Base-by-base conservation (phyloP, 2,113 vertebrate genomes). In the Petrocephalus microphthalmus region DNA sequence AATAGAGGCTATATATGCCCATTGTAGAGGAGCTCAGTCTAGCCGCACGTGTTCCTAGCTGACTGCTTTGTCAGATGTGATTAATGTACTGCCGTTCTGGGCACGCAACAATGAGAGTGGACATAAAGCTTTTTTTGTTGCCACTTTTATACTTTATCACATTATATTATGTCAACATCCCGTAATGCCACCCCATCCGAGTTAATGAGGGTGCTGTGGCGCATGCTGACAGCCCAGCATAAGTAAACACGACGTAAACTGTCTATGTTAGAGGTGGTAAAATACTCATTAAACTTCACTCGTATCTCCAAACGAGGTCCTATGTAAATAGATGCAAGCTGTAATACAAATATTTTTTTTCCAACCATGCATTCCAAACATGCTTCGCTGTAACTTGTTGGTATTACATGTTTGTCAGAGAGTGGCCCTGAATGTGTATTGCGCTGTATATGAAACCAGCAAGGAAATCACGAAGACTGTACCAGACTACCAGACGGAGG, bases 391-490 rank as follows among this genome's bases (percentile, higher is more conserved):
- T 83, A 22, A 15, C 5, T 83, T 83, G 37, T 83, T 83, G 42
- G 42, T 20, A 83, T 11, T 45, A 49, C 81, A 83, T 83, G 37
- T 49, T 78, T 42, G 71, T 83, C 19, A 83, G 13, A 49, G 20
- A 49, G 42, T 83, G 20, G n/a, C 81, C 49, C 49, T 49, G 22
- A 83, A 83, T 83, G 81, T 49, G 81, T 83, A 83, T 83, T 83
- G 81, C 45, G 2, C 7, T 25, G 20, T 67, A 67, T 67, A 67
- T 22, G 7, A 22, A 67, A 1, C 37, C 81, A 45, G 81, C 49
- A 42, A 49, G 81, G 45, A 83, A 83, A 33, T 78, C 20, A 83
- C 19, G 42, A 49, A 42, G 81, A 83, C 22, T 83, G 22, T 37
- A 83, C 19, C 81, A 83, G 20, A 49, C 8, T 49, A 15, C 20